A percentile compares a stretch with the other conserved stretches of the same genome.
phyloP scores from a whole-genome alignment of 2,888 invertebrate genomes.

The Epistrophella euchroma region DNA sequence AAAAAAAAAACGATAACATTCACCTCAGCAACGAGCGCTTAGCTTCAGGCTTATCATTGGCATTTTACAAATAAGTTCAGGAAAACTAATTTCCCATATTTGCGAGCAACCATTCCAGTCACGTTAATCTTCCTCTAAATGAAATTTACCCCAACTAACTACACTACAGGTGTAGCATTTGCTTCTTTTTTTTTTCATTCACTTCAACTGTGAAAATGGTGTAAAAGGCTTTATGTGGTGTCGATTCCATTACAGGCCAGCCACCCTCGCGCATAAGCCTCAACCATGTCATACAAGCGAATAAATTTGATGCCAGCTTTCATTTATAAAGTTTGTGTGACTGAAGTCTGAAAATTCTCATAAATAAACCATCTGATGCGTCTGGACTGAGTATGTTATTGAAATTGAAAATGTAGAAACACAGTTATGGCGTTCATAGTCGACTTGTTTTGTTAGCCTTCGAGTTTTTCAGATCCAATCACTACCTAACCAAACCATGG shows the following conservation, averaged over 20 bases:
- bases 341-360: background rate
- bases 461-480: background rate
- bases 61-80: slow-evolving; percentile 8
- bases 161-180: background rate
- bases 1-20: background rate
- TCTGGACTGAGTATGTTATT: background rate
- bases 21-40: background rate
- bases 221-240: background rate
- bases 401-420: background rate
- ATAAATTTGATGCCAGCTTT: background rate
- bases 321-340: background rate
- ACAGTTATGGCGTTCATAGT: too few species aligned
- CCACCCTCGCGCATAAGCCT: background rate
- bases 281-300: background rate
- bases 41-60: background rate
- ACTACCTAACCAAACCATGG: background rate
- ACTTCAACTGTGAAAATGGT: slow-evolving; percentile 12
- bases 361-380: slow-evolving; percentile 1
- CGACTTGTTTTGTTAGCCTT: background rate
- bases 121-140: slow-evolving; percentile 5
- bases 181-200: background rate
- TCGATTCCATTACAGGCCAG: background rate
- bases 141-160: background rate
- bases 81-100: slow-evolving; percentile 20
- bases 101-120: slow-evolving; percentile 7